Evolutionary conservation across 2,888 invertebrate genomes (phyloP).

Genomic region (Pammene aurita): DNA sequence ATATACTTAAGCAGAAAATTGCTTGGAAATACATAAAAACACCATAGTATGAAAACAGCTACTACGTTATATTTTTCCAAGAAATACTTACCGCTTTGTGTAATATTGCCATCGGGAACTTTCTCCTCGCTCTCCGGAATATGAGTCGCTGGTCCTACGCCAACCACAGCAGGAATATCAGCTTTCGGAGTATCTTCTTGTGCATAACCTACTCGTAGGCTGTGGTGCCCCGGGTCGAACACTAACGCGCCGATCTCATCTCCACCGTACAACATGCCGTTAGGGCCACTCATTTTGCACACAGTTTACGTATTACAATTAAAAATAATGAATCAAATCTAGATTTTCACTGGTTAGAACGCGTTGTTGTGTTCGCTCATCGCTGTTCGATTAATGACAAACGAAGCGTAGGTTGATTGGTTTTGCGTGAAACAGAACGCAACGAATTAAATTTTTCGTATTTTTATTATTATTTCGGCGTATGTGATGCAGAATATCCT

Average conservation of each 20-base stretch:
- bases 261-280: constrained; percentile 93
- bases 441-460: not conserved
- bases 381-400: constrained; percentile 32
- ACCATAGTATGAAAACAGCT: too few species aligned
- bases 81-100: constrained; percentile 75
- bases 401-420: constrained; percentile 16
- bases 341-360: not conserved
- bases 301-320: constrained; percentile 12
- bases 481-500: not conserved
- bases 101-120: constrained; percentile 88
- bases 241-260: constrained; percentile 99
- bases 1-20: too few species aligned
- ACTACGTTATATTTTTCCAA: too few species aligned
- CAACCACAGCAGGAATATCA: constrained; percentile 97
- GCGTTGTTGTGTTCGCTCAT: constrained; percentile 41
- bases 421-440: constrained; percentile 21
- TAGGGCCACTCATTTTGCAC: constrained; percentile 73
- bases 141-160: constrained; percentile 88
- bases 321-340: constrained; percentile 5
- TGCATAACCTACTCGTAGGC: constrained; percentile 95
- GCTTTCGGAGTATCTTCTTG: constrained; percentile 99
- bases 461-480: not conserved
- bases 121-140: constrained; percentile 90
- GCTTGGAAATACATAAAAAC: too few species aligned
- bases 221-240: constrained; percentile 93